phyloP scores from a whole-genome alignment of 53 echinoderm and acorn worm species.

The Stichopus horrens region DNA sequence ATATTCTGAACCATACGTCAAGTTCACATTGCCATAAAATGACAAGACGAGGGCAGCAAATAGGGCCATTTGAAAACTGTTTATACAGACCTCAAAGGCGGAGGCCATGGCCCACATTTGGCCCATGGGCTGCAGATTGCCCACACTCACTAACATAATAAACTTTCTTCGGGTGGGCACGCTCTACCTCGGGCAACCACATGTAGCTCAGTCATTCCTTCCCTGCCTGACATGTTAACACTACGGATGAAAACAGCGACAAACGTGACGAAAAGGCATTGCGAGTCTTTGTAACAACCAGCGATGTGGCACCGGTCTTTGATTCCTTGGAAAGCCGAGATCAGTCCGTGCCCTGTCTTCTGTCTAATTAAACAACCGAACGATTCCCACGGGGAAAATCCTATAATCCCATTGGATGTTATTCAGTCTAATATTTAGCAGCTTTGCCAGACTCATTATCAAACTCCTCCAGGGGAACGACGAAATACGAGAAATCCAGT shows the following conservation, averaged over 20 bases:
- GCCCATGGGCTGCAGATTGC: too few species aligned
- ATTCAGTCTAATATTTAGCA: background rate
- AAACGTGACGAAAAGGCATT: background rate
- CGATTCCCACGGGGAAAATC: slow-evolving; percentile 19
- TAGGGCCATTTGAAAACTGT: too few species aligned
- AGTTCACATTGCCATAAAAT: too few species aligned
- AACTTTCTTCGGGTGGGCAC: background rate
- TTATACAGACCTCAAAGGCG: too few species aligned
- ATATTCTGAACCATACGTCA: too few species aligned
- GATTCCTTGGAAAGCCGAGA: background rate
- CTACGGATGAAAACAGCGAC: background rate
- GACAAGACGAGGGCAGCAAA: too few species aligned
- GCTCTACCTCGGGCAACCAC: background rate
- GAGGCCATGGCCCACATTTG: too few species aligned
- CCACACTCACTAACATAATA: too few species aligned
- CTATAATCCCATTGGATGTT: slow-evolving; percentile 23
- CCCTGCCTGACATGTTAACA: too few species aligned
- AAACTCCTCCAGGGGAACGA: background rate
- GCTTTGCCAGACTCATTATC: background rate
- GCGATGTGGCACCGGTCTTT: slow-evolving; percentile 1
- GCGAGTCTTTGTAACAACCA: background rate
- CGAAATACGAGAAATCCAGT: background rate
- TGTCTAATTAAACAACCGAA: slow-evolving; percentile 31
- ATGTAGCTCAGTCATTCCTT: too few species aligned
- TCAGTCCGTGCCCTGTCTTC: background rate